Evolutionary conservation across 2,113 vertebrate genomes (phyloP).

Genomic region (Siphamia tubifer): DNA sequence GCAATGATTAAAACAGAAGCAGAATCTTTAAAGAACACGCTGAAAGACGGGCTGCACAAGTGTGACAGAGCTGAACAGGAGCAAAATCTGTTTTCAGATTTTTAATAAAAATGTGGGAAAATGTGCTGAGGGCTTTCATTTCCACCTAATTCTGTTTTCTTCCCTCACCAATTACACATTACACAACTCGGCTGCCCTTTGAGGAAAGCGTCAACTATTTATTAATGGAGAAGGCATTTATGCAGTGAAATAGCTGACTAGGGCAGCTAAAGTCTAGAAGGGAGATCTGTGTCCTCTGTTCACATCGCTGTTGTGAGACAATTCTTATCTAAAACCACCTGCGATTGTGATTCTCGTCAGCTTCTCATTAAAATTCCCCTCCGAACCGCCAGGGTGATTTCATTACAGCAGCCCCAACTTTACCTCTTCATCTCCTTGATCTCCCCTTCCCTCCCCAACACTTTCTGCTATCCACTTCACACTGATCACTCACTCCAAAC

Average conservation of each 20-base stretch:
- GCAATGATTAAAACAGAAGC: slow-evolving; percentile 35
- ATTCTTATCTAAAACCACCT: slow-evolving; percentile 34
- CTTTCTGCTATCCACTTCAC: slow-evolving; percentile 13
- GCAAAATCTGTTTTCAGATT: slow-evolving; percentile 18
- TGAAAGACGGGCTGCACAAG: background rate
- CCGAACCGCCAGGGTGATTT: slow-evolving; percentile 39
- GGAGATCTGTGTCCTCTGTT: slow-evolving; percentile 9
- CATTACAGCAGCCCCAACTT: slow-evolving; percentile 62
- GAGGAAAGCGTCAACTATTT: slow-evolving; percentile 43
- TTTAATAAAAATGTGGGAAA: slow-evolving; percentile 45
- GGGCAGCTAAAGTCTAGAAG: background rate
- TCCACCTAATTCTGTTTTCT: slow-evolving; percentile 36
- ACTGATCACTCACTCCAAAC: slow-evolving; percentile 33
- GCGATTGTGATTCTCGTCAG: slow-evolving; percentile 33
- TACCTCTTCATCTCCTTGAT: slow-evolving; percentile 48
- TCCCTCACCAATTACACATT: slow-evolving; percentile 25
- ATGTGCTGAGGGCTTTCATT: slow-evolving; percentile 42
- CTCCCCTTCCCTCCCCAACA: background rate
- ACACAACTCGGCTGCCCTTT: slow-evolving; percentile 36
- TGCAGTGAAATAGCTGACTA: slow-evolving; percentile 14
- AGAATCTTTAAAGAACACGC: slow-evolving; percentile 16
- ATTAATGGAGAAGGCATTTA: slow-evolving; percentile 58
- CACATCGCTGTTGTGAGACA: background rate
- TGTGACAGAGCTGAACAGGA: background rate
- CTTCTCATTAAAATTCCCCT: slow-evolving; percentile 58